Evolutionary conservation across 2,113 vertebrate genomes (phyloP), one percentile per base, ranked within the genome.

Genomic region (Circaetus cinerascens): DNA sequence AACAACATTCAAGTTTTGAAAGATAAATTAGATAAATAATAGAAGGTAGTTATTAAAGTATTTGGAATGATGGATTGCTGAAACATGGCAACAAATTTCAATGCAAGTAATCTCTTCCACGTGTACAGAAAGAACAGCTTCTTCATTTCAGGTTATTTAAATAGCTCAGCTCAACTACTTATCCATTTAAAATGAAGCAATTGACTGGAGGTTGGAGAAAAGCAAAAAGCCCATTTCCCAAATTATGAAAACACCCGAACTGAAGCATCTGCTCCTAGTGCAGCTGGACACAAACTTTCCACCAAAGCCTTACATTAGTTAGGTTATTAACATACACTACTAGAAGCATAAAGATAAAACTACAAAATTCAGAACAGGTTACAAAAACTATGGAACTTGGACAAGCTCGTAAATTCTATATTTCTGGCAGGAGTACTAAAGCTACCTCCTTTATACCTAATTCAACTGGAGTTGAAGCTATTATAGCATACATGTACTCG

Each of bases 91-190:
- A 91, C 46, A 85, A 87, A 91, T 82, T 81, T 75, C 82, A 80
- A 15, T 36, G 16, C 48, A 80, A 68, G 51, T 87, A 81, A 87
- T 75, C 60, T 89, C 89, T 78, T 91, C 73, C 84, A 93, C 13
- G 6, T 36, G 74, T 59, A 82, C 53, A 86, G 60, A 85, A 90
- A 48, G 13, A 91, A 77, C 21, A 79, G 57, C 50, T 93, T 93
- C 95, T 95, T 93, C 56, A 87, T 89, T 91, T 95, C 80, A 75
- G 59, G 51, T 66, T 92, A 86, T 86, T 86, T 77, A 57, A 95
- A 62, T 10, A 80, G 59, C 50, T 84, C 34, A 1, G 71, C 41
- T 90, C 43, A 78, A 82, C 48, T 64, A 76, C 26, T 94, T 72
- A 51, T 10, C 59, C 19, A 43, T 57, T 95, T 57, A 57, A 96